Evolutionary conservation across 2,113 vertebrate genomes (phyloP), one percentile per base, ranked within the genome.

Genomic region (Nibea coibor): DNA sequence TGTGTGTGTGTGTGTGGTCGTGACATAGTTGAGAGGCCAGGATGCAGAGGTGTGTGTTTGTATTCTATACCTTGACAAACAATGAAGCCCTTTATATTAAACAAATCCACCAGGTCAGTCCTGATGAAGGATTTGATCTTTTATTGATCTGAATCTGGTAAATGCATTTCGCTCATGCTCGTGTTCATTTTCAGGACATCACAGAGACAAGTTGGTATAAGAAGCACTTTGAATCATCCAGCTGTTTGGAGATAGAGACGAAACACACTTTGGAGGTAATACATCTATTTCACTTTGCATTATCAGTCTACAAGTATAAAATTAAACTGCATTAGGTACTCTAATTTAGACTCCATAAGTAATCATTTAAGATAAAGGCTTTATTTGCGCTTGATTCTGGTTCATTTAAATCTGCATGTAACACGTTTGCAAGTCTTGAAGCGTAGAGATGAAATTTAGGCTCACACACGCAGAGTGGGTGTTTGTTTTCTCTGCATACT

Each of bases 191-290:
- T 63, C 69, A 95, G 94, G 90, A 91, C n/a, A 89, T 94, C 15
- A 93, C 91, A 58, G 92, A 92, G 42, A 89, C 90, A 63, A 81
- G 80, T 20, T 94, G 93, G 92, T 94, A 93, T 66, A 91, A 93
- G 84, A 70, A 79, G 47, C 63, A 92, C 58, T 92, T 91, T 84
- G 78, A 72, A 48, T 90, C 84, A 11, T 67, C 88, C 67, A 72
- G n/a, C 64, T 89, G 71, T 63, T 48, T 80, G 56, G 91, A 89
- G 64, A 84, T 88, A 42, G 78, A 88, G 54, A 92, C 89, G 0
- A 70, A 91, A 70, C 93, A 94, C 78, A 84, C 17, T n/a, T 12
- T 84, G 57, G 75, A 94, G 93, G 94, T 94, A 91, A 82, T 62
- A 10, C 2, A 59, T 42, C 10, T 72, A 12, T 42, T 67, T 66